A percentile compares a stretch with the other conserved stretches of the same genome.
Evolutionary conservation across 1,140 invertebrate species (phyloP).

Genomic region (Latrodectus geometricus): DNA sequence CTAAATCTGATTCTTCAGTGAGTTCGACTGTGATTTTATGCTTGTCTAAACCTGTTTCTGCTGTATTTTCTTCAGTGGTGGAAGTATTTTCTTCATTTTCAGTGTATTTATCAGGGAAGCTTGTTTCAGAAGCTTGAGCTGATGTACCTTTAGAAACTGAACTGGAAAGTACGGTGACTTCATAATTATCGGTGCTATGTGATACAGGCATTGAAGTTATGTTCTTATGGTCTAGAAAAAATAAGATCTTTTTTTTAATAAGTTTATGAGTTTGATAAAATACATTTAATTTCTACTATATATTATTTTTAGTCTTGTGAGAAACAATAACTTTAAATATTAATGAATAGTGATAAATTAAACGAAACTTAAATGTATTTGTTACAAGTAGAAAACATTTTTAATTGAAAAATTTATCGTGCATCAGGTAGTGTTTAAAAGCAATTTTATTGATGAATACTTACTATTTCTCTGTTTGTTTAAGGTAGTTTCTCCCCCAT

Average conservation of each 20-base stretch:
- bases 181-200: conserved; percentile 52
- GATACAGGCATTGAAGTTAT: conserved; percentile 31
- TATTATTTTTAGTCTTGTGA: too few species aligned
- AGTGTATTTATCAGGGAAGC: background rate
- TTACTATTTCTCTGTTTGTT: too few species aligned
- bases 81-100: background rate
- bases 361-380: too few species aligned
- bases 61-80: background rate
- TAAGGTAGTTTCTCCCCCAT: too few species aligned
- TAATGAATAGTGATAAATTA: too few species aligned
- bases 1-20: conserved; percentile 21
- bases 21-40: conserved; percentile 56
- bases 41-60: conserved; percentile 32
- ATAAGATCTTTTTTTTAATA: background rate
- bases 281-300: too few species aligned
- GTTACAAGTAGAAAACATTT: too few species aligned
- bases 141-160: conserved; percentile 2
- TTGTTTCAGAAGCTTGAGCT: conserved; percentile 10
- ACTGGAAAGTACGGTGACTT: conserved; percentile 37
- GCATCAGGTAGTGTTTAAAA: too few species aligned
- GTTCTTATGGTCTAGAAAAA: conserved; percentile 25
- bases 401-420: too few species aligned
- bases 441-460: too few species aligned
- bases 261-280: too few species aligned
- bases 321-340: too few species aligned